Percentiles rank a stretch among this genome's conserved stretches.
Conservation (phyloP, 2,888 invertebrate species). For the Halictus quadricinctus region DNA sequence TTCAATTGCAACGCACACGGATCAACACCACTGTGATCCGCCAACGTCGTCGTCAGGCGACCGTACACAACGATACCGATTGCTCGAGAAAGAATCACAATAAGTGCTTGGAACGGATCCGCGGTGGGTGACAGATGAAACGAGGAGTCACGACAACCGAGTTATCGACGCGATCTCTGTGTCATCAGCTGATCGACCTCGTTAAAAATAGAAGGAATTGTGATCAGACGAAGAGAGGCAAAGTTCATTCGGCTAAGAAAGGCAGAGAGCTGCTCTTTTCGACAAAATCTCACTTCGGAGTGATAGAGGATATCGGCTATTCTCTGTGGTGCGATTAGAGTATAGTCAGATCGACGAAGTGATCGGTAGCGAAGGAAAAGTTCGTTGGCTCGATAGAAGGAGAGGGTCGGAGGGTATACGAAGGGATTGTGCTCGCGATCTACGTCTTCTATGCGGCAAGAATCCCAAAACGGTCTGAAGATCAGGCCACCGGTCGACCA, state of each 20-base stretch:
- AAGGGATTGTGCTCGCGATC: slow-evolving; percentile 32
- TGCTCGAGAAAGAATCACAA: not conserved
- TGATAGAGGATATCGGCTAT: not conserved
- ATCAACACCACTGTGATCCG: not conserved
- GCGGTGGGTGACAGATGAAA: not conserved
- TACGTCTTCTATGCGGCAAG: slow-evolving; percentile 79
- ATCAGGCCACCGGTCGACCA: slow-evolving; percentile 77
- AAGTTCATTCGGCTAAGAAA: not conserved
- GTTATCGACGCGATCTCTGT: slow-evolving; percentile 1
- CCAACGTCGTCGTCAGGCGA: slow-evolving; percentile 1
- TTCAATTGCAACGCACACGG: slow-evolving; percentile 20
- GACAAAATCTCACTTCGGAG: not conserved
- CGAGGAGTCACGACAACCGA: not conserved
- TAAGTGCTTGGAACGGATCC: not conserved
- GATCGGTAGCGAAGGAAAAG: slow-evolving; percentile 19
- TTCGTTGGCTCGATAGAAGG: not conserved
- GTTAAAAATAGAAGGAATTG: slow-evolving; percentile 5
- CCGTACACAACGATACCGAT: not conserved
- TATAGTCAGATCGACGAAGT: not conserved
- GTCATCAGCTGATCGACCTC: slow-evolving; percentile 43
- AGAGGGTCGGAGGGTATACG: slow-evolving; percentile 1
- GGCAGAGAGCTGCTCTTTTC: not conserved
- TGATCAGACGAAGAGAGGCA: not conserved
- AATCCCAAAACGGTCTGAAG: slow-evolving; percentile 76
- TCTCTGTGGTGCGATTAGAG: too few species aligned